Evolutionary conservation across 2,888 invertebrate species (phyloP).

Genomic region (Parasteatoda lunata): DNA sequence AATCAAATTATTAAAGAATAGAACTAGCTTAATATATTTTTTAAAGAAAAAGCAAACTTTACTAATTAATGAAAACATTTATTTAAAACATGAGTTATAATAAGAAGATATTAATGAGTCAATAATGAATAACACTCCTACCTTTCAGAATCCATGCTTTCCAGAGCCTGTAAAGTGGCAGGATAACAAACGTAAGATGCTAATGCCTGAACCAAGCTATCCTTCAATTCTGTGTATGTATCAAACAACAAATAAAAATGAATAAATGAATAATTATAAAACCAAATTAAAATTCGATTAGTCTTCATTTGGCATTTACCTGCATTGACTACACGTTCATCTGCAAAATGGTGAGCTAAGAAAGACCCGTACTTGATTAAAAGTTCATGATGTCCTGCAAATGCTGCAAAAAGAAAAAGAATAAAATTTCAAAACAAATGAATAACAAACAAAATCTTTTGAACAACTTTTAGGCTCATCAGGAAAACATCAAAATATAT

Average conservation of each 20-base stretch:
- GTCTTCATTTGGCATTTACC: conserved; percentile 71
- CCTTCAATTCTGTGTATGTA: conserved; percentile 81
- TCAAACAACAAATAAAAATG: not conserved
- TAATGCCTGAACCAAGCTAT: conserved; percentile 84
- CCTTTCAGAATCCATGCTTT: conserved; percentile 80
- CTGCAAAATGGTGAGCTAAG: conserved; percentile 84
- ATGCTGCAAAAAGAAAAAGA: conserved; percentile 9
- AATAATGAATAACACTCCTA: conserved; percentile 71
- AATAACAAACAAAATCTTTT: too few relatives aligned
- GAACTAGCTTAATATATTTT: not conserved
- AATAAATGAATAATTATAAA: not conserved
- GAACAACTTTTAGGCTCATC: too few relatives aligned
- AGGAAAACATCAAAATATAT: too few relatives aligned
- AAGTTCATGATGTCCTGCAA: conserved; percentile 75
- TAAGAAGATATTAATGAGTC: not conserved
- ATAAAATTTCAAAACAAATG: too few relatives aligned
- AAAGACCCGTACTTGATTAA: conserved; percentile 82
- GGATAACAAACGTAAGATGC: conserved; percentile 86
- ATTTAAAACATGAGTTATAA: not conserved
- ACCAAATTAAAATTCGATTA: not conserved
- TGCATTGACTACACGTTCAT: conserved; percentile 81
- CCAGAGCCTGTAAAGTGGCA: conserved; percentile 82
- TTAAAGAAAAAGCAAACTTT: not conserved
- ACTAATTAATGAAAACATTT: not conserved
- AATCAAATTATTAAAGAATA: not conserved